Percentiles rank a stretch among this genome's conserved stretches.
phyloP scores from a whole-genome alignment of 2,888 invertebrate genomes.

The Bursaphelenchus okinawaensis region DNA sequence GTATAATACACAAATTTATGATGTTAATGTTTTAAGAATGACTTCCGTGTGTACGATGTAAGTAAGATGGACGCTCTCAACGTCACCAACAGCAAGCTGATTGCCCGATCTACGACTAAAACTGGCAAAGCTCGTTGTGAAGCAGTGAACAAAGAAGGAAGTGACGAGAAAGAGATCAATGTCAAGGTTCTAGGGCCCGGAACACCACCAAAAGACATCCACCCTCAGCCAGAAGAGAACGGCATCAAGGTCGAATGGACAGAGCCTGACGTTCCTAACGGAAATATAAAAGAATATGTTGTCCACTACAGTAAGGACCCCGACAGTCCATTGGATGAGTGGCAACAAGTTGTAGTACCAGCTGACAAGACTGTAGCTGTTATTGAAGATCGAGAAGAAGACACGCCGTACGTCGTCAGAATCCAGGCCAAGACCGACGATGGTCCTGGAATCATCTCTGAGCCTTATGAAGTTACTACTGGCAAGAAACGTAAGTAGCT shows the following conservation, averaged over 20 bases:
- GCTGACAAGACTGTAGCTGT: slow-evolving; percentile 30
- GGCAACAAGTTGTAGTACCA: slow-evolving; percentile 43
- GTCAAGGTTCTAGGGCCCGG: slow-evolving; percentile 54
- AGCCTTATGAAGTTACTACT: slow-evolving; percentile 53
- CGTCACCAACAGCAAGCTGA: slow-evolving; percentile 40
- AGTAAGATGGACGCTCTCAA: slow-evolving; percentile 47
- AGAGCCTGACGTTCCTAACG: slow-evolving; percentile 50
- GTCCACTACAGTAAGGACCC: slow-evolving; percentile 55
- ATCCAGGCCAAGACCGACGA: slow-evolving; percentile 44
- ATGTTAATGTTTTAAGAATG: slow-evolving; percentile 33
- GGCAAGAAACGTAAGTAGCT: slow-evolving; percentile 49
- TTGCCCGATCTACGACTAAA: slow-evolving; percentile 48
- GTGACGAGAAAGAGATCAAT: slow-evolving; percentile 44
- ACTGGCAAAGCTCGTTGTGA: slow-evolving; percentile 50
- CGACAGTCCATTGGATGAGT: slow-evolving; percentile 44
- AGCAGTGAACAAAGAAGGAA: slow-evolving; percentile 44
- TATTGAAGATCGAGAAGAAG: slow-evolving; percentile 41
- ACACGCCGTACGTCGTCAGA: slow-evolving; percentile 50
- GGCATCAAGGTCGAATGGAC: slow-evolving; percentile 54
- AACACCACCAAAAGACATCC: slow-evolving; percentile 36
- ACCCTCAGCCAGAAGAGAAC: slow-evolving; percentile 45
- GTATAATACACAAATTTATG: background rate
- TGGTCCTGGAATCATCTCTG: slow-evolving; percentile 55
- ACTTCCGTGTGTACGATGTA: slow-evolving; percentile 53
- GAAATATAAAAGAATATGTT: slow-evolving; percentile 46